Evolutionary conservation across 1,140 invertebrate species (phyloP).

Genomic region (Druon quercuslanigerum): DNA sequence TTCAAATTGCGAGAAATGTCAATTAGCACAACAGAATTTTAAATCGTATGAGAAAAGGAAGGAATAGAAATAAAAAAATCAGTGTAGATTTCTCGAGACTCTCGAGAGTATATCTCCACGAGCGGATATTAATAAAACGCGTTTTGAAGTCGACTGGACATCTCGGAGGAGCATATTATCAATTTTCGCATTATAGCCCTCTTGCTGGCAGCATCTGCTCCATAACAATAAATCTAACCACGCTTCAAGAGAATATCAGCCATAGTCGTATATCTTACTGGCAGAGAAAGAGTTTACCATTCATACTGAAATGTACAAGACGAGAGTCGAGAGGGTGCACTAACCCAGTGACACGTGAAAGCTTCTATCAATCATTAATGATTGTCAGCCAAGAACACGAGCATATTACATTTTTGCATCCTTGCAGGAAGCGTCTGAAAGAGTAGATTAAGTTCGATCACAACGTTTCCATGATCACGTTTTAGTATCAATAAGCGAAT

Average conservation of each 20-base stretch:
- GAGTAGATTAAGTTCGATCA: no score
- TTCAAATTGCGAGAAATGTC: no score
- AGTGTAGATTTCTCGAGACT: neutral
- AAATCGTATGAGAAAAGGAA: no score
- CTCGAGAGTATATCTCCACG: neutral
- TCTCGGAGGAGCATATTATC: conserved; percentile 18
- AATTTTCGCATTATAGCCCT: conserved; percentile 16
- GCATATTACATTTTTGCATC: no score
- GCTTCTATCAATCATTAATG: no score
- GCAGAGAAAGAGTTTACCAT: neutral
- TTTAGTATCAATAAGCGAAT: no score
- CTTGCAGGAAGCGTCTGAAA: no score
- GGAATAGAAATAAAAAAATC: neutral
- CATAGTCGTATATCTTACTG: neutral
- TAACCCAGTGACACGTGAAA: no score
- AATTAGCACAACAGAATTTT: no score
- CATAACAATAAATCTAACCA: conserved; percentile 19
- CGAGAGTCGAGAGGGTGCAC: no score
- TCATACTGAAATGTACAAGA: neutral
- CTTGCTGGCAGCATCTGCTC: conserved; percentile 15
- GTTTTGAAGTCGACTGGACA: neutral
- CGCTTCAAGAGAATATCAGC: neutral
- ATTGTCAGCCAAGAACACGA: no score
- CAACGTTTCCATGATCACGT: no score
- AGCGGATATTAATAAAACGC: conserved; percentile 14